Evolutionary conservation across 2,888 invertebrate genomes (phyloP), one percentile per base, ranked within the genome.

Genomic region (Sarcophaga rosellei): DNA sequence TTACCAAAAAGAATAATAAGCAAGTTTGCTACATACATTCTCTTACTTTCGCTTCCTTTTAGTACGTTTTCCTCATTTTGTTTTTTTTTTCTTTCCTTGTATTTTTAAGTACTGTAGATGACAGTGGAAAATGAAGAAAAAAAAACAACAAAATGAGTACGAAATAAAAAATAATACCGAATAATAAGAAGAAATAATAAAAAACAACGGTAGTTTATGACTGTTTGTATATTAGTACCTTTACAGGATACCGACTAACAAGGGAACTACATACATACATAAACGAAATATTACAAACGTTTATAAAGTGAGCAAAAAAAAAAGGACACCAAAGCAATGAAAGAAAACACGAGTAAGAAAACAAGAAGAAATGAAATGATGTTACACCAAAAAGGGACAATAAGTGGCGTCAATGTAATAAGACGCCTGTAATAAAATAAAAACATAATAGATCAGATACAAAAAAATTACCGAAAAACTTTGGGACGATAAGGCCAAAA

Each of bases 351-450:
- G n/a, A 63, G 12, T 12, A 25, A 45, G 63, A 45, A 23, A 25
- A 23, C 21, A 61, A 77, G 63, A 53, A 61, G 70, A 53, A 12
- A 4, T 5, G 20, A 74, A 35, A 35, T 10, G 35, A 35, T 35
- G 35, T 35, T 68, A 66, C 35, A 80, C 15, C 11, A 63, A 70
- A 70, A 68, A 78, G 70, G 45, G 57, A 21, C 68, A 53, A 82
- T 69, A 80, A 83, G 82, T 76, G 82, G 86, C 83, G 86, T 73
- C 86, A 66, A 65, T 78, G 72, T 63, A 73, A 82, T 76, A 77
- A 79, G 76, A 80, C 72, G 76, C 76, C 73, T 76, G 66, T 72
- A 68, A 78, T 69, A 70, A 63, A 78, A 66, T 61, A 82, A 68
- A 76, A 61, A 59, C 68, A 75, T 57, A 12, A 80, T 62, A 76